A percentile compares a stretch with the other conserved stretches of the same genome.
Conservation (phyloP, 2,113 vertebrate genomes). For the Microtus richardsoni region DNA sequence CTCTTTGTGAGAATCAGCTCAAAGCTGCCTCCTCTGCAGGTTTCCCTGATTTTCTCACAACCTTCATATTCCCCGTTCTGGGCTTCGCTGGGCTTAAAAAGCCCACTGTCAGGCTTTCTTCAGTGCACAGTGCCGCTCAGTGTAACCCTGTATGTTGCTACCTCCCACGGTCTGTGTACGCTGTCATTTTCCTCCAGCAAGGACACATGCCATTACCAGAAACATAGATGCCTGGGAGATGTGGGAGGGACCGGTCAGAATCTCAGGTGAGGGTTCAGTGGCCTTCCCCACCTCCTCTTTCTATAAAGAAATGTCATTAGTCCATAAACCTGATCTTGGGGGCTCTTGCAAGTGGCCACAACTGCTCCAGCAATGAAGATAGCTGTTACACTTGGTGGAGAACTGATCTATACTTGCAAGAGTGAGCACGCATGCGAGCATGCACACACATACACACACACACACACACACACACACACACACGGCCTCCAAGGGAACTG, state of each 20-base stretch:
- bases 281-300: not conserved
- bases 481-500: not conserved
- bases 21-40: accelerated
- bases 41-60: not conserved
- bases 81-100: not conserved
- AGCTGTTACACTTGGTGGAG: too few relatives aligned
- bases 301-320: not conserved
- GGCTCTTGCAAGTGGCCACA: not conserved
- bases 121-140: accelerated
- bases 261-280: not conserved
- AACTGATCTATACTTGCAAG: too few relatives aligned
- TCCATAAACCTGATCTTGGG: not conserved
- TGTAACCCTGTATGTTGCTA: not conserved
- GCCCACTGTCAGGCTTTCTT: not conserved
- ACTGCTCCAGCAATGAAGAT: not conserved
- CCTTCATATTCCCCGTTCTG: accelerated
- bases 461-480: not conserved
- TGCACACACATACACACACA: not conserved
- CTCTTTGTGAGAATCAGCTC: not conserved
- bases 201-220: not conserved
- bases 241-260: not conserved
- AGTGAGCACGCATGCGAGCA: too few relatives aligned
- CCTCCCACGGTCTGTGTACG: not conserved
- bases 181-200: not conserved
- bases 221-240: not conserved